Percentiles rank a stretch among this genome's conserved stretches.
Evolutionary conservation across 2,797 vertebrate species (phyloP).

Genomic region (Thamnophis elegans): DNA sequence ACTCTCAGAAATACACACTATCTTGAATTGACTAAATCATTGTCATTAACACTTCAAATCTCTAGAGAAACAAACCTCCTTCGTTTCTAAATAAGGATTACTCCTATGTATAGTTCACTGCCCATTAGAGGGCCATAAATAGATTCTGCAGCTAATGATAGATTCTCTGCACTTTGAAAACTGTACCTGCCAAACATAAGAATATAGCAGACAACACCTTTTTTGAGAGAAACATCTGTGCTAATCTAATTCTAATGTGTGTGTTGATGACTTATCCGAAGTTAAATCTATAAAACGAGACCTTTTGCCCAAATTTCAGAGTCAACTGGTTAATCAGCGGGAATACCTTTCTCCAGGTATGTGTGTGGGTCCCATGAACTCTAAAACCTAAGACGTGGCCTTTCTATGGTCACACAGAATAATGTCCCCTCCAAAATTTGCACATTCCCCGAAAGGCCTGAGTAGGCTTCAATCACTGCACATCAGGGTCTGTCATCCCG

Average conservation of each 20-base stretch:
- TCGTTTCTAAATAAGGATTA: not conserved
- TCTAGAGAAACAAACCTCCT: not conserved
- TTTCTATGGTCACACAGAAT: not conserved
- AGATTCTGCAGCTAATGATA: not conserved
- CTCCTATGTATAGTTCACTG: not conserved
- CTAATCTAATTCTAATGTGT: not conserved
- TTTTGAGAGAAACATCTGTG: not conserved
- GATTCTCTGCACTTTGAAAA: not conserved
- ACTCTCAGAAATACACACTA: not conserved
- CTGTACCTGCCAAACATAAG: not conserved
- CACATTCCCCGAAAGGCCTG: not conserved
- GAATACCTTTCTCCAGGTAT: not conserved
- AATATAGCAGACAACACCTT: not conserved
- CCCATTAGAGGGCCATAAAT: not conserved
- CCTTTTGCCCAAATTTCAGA: conserved; percentile 21
- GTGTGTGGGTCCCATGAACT: not conserved
- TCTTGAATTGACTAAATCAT: not conserved
- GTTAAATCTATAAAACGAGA: not conserved
- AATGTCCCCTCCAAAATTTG: not conserved
- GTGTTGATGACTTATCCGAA: not conserved
- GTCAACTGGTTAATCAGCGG: not conserved
- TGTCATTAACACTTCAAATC: not conserved
- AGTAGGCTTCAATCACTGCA: not conserved
- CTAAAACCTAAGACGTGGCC: not conserved
- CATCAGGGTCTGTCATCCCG: not conserved